phyloP scores from a whole-genome alignment of 2,888 invertebrate species.

The Drosophila emarginata region DNA sequence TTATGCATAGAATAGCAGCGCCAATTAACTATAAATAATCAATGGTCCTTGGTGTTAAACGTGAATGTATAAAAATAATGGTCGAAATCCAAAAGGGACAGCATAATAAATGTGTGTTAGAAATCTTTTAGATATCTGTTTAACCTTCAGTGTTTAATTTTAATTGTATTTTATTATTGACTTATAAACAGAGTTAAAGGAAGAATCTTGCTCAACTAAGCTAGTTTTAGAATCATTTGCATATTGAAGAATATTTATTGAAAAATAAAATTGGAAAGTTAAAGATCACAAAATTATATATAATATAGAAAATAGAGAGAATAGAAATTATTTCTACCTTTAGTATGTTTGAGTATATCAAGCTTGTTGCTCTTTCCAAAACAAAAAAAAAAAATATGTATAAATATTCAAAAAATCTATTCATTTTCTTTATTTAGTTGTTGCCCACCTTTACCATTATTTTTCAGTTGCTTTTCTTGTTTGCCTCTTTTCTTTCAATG shows the following conservation, averaged over 20 bases:
- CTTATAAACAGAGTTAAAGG: too few relatives aligned
- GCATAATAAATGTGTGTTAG: too few relatives aligned
- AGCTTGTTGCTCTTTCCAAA: neutral
- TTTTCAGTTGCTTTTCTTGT: conserved; percentile 12
- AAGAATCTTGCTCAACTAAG: too few relatives aligned
- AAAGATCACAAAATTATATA: too few relatives aligned
- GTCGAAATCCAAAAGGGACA: neutral
- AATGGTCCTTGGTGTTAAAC: neutral
- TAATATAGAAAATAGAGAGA: neutral
- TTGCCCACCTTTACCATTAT: conserved; percentile 12
- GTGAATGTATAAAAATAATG: conserved; percentile 34
- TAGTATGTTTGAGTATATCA: neutral
- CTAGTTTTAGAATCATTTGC: too few relatives aligned
- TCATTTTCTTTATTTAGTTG: neutral
- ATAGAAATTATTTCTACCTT: too few relatives aligned
- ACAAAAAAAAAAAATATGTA: neutral
- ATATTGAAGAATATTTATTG: too few relatives aligned
- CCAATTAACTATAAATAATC: conserved; percentile 65
- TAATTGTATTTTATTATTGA: too few relatives aligned
- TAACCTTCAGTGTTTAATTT: too few relatives aligned
- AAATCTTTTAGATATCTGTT: too few relatives aligned
- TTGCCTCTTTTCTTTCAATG: conserved; percentile 27
- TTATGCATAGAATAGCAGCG: conserved; percentile 23
- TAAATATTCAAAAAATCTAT: neutral
- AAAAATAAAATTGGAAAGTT: too few relatives aligned